These are phyloP conservation scores for Drosophila nebulosa DNA, from an alignment of 1,140 invertebrate genomes.

Conservation along the genomic window DNA sequence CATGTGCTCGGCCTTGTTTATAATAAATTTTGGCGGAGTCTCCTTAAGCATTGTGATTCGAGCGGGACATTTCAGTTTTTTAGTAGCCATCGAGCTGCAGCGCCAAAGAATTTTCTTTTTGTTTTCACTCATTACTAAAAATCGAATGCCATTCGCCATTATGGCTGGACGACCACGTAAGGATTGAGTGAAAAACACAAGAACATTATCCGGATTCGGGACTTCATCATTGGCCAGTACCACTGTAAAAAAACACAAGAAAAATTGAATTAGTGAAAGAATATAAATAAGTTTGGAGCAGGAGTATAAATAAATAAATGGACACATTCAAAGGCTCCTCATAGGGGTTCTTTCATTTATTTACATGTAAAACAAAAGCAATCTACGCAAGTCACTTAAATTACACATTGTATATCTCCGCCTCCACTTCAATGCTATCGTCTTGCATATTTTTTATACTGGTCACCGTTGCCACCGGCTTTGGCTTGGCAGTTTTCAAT, in stretches of 20 bases:
- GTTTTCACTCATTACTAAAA: constrained; percentile 80
- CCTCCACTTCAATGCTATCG: constrained; percentile 19
- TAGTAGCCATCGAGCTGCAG: constrained; percentile 80
- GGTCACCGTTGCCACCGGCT: constrained; percentile 3
- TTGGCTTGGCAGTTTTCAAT: not conserved
- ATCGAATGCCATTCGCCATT: constrained; percentile 78
- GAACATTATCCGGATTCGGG: constrained; percentile 72
- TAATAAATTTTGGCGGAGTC: constrained; percentile 76
- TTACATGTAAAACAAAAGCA: constrained; percentile 27
- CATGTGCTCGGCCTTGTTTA: constrained; percentile 74
- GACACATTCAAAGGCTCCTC: constrained; percentile 10
- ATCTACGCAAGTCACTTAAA: constrained; percentile 45
- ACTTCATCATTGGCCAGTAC: constrained; percentile 74
- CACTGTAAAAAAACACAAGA: constrained; percentile 49
- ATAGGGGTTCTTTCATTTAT: constrained; percentile 42
- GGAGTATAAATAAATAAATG: constrained; percentile 19
- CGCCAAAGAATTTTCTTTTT: constrained; percentile 80
- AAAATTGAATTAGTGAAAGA: constrained; percentile 28
- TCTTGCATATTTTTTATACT: constrained; percentile 26
- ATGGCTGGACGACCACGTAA: constrained; percentile 76
- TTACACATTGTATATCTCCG: constrained; percentile 52
- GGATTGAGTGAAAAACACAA: constrained; percentile 78
- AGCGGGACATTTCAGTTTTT: constrained; percentile 79
- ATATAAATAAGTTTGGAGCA: not conserved
- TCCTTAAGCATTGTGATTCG: constrained; percentile 80